Evolutionary conservation across 92 coral and sea anemone genomes (phyloP), one percentile per base, ranked within the genome.

Genomic region (Palythoa caribaeorum): DNA sequence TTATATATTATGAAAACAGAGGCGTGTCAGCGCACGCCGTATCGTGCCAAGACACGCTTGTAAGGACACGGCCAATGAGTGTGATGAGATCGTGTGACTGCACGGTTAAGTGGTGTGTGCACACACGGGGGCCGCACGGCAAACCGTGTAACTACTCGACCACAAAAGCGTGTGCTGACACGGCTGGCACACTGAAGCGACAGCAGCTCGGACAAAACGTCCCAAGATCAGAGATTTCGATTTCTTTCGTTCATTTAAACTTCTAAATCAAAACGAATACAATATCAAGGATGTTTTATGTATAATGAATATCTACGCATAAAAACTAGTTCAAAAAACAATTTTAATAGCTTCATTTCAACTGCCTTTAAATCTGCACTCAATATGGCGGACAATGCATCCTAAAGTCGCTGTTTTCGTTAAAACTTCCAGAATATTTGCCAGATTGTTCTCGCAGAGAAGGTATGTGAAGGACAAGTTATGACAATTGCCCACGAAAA

Each of bases 151-250:
- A 8, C 8, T 3, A 73, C 78, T 3, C 78, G 19, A 73, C 37
- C 15, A 73, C 76, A 71, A 71, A 37, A 7, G 14, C 76, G 76
- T 71, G 76, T 71, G 76, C 76, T 71, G 76, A 71, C 76, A 71
- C 76, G 17, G 48, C 28, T 71, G 76, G 17, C 76, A 71, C 76
- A 20, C 28, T 20, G 76, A 20, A 71, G 76, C 17, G 76, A 71
- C 28, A 71, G 2, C 10, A 48, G 76, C 76, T 14, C 76, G 76
- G 76, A 71, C 76, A 71, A 71, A 11, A 14, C 28, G 76, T 71
- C 1, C 76, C 28, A 71, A 71, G 28, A 71, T 71, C 76, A 71
- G 48, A 71, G 28, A 71, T 20, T 71, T 71, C 13, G 28, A 14
- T 71, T 71, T 71, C 39, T 44, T 72, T 72, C 74, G 55, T 85